Evolutionary conservation across 2,797 vertebrate genomes (phyloP).

Genomic region (Hydrophis major): DNA sequence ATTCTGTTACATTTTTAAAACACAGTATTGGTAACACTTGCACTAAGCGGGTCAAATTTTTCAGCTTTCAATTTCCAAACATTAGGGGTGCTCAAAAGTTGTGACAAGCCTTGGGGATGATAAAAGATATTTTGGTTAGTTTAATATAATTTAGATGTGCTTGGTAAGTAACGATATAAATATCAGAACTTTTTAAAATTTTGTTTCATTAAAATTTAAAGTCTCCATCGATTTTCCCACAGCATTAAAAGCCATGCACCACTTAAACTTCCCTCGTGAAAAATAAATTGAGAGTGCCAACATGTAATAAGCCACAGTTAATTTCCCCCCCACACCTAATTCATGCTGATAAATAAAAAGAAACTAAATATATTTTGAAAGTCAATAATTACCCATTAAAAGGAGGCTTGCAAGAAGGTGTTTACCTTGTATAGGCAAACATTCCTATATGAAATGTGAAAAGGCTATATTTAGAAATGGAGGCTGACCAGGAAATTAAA

Average conservation of each 20-base stretch:
- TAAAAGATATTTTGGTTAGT: too few species aligned
- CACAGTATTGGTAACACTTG: conserved; percentile 36
- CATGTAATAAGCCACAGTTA: conserved; percentile 33
- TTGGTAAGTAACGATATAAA: background rate
- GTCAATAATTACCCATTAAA: conserved; percentile 28
- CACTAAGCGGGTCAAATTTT: background rate
- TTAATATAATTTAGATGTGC: too few species aligned
- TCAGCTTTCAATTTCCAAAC: too few species aligned
- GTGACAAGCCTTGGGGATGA: too few species aligned
- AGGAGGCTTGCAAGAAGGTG: conserved; percentile 10
- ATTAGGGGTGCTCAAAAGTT: too few species aligned
- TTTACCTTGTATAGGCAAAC: conserved; percentile 56
- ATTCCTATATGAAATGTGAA: conserved; percentile 43
- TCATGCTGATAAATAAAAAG: conserved; percentile 16
- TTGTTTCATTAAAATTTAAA: background rate
- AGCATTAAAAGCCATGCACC: background rate
- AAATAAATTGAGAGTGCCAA: conserved; percentile 28
- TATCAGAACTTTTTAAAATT: background rate
- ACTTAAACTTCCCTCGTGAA: conserved; percentile 22
- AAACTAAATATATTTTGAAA: conserved; percentile 44
- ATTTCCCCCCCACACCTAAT: conserved; percentile 14
- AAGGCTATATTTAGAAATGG: conserved; percentile 51
- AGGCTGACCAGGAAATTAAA: conserved; percentile 39
- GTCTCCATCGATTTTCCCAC: background rate
- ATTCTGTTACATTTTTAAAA: conserved; percentile 10